Conservation (phyloP, 2,797 vertebrate species). For the Falco rusticolus region DNA sequence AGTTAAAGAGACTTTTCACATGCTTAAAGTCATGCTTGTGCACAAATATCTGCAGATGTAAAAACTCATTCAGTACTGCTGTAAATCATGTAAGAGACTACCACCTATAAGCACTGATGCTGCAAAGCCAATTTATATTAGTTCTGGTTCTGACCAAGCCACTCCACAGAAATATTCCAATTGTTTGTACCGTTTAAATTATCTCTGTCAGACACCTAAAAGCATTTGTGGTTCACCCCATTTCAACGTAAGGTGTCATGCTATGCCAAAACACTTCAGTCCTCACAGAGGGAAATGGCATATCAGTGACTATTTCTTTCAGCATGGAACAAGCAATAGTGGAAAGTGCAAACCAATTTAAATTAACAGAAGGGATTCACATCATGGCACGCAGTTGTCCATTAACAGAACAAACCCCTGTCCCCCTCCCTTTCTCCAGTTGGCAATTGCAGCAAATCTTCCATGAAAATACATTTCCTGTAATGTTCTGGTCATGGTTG, state of each 20-base stretch:
- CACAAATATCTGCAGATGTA: not conserved
- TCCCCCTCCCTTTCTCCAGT: slow-evolving; percentile 77
- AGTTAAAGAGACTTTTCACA: not conserved
- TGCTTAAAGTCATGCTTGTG: not conserved
- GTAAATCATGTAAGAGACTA: not conserved
- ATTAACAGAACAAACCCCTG: slow-evolving; percentile 82
- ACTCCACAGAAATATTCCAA: not conserved
- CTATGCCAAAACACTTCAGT: not conserved
- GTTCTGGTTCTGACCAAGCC: not conserved
- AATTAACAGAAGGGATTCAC: slow-evolving; percentile 74
- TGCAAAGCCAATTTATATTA: slow-evolving; percentile 27
- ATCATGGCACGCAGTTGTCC: slow-evolving; percentile 84
- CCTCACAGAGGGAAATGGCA: not conserved
- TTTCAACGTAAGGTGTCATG: slow-evolving; percentile 14
- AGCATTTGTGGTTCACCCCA: not conserved
- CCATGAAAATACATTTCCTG: slow-evolving; percentile 90
- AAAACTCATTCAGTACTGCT: not conserved
- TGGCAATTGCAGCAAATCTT: slow-evolving; percentile 88
- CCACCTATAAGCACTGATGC: not conserved
- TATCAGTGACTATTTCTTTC: slow-evolving; percentile 28
- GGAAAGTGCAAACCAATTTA: slow-evolving; percentile 65
- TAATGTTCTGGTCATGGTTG: slow-evolving; percentile 84
- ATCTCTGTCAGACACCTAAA: not conserved
- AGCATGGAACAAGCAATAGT: slow-evolving; percentile 44
- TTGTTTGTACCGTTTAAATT: slow-evolving; percentile 3